phyloP scores from a whole-genome alignment of 2,797 vertebrate genomes.

The Eospalax fontanierii region DNA sequence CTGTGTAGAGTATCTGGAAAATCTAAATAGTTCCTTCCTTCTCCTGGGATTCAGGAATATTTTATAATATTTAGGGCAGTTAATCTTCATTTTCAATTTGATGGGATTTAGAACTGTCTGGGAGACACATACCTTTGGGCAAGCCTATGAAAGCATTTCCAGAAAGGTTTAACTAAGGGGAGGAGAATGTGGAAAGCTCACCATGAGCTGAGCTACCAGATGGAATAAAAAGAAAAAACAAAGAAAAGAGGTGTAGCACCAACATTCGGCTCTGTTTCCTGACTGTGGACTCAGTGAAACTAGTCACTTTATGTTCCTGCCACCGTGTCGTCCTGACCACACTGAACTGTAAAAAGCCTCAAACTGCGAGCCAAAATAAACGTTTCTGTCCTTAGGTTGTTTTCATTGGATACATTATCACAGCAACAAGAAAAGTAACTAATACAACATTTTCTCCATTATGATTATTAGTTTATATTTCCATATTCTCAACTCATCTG shows the following conservation, averaged over 20 bases:
- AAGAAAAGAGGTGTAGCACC: too few relatives aligned
- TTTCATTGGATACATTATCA: not conserved
- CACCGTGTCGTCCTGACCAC: not conserved
- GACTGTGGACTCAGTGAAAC: too few relatives aligned
- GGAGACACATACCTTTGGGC: not conserved
- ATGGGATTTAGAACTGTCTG: not conserved
- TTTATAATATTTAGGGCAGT: not conserved
- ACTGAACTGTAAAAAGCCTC: not conserved
- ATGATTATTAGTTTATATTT: conserved; percentile 15
- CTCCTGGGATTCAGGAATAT: not conserved
- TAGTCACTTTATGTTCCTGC: not conserved
- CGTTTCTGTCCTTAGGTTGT: not conserved
- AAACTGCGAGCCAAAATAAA: not conserved
- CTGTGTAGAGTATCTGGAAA: too few relatives aligned
- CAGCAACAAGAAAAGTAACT: not conserved
- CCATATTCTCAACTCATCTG: not conserved
- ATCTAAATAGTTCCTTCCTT: not conserved
- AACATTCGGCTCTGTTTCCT: not conserved
- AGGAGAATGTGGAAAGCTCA: not conserved
- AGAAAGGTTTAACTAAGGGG: not conserved
- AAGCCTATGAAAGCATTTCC: not conserved
- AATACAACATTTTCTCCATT: not conserved
- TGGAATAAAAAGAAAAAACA: not conserved
- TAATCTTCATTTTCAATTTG: not conserved
- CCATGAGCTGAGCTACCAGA: not conserved